phyloP scores from a whole-genome alignment of 2,797 vertebrate genomes.

The Gallinago stenura region DNA sequence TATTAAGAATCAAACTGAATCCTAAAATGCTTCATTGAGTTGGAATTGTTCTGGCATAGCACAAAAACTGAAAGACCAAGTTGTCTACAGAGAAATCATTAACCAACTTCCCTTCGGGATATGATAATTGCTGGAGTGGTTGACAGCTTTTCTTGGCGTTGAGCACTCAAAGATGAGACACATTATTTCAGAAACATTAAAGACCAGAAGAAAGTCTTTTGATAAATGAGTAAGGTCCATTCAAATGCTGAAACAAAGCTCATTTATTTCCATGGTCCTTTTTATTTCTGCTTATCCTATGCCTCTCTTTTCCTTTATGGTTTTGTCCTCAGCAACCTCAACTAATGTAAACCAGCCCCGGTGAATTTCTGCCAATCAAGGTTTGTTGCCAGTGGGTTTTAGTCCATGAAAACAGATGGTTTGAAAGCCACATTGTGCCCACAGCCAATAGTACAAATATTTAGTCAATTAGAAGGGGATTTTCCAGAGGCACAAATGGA shows the following conservation, averaged over 20 bases:
- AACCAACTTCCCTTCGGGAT: neutral
- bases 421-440: constrained; percentile 46
- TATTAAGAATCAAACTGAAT: neutral
- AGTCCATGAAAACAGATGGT: constrained; percentile 40
- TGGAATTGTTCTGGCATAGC: neutral
- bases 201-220: constrained; percentile 49
- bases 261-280: neutral
- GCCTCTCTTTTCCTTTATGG: neutral
- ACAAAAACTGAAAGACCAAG: constrained; percentile 24
- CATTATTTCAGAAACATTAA: constrained; percentile 37
- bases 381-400: constrained; percentile 15
- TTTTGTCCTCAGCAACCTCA: constrained; percentile 21
- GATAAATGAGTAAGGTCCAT: constrained; percentile 36
- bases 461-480: constrained; percentile 3
- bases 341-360: neutral
- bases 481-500: constrained; percentile 23
- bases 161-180: neutral
- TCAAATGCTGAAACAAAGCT: constrained; percentile 39
- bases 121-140: constrained; percentile 52
- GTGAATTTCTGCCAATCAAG: neutral
- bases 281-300: neutral
- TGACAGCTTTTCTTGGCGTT: constrained; percentile 29
- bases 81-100: constrained; percentile 45
- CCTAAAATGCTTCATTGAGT: neutral
- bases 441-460: constrained; percentile 21